Base-by-base conservation (phyloP, 2,888 invertebrate genomes). In the Koerneria pararmatus region DNA sequence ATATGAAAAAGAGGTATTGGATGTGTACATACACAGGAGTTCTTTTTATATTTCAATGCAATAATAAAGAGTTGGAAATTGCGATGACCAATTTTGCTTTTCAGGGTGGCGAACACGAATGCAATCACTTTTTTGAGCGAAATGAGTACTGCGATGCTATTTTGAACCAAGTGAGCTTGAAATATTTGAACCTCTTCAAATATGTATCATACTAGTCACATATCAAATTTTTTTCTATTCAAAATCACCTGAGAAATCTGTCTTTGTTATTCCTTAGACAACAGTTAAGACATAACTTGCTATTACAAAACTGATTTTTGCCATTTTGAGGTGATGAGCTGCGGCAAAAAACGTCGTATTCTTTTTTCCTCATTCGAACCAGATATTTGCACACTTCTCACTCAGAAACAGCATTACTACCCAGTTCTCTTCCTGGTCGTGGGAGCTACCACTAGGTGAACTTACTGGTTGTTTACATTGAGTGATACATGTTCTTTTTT, bases 341-440 rank as follows among this genome's bases (percentile, higher is more conserved):
- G 91, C 84, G 92, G 90, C 5, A 90, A 89, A 4, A 86, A 88
- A 15, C 88, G 98, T 22, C 89, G 91, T 69, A 91, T 98, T 67
- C 90, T 97, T n/a, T 91, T 97, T 80, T 93, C 93, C 0, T 92
- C 92, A 78, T 97, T 97, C 85, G 93, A 95, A 85, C 93, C 97
- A 0, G 95, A 97, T 83, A 90, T 95, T 74, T 95, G 95, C 84
- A 89, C 91, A 2, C 91, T 95, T 91, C 88, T 82, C 85, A 56
- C 64, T n/a, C 86, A 91, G 77, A 98, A 98, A 83, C 98, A 98
- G 86, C 97, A 95, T 85, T 91, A 90, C 79, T 98, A 92, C 86
- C 97, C 98, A 0, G 92, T 95, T 8, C 89, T 97, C 87, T 95
- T 97, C 84, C 87, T 98, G 70, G 94, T 94, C 1, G 89, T 93